A percentile compares a stretch with the other conserved stretches of the same genome.
These are phyloP conservation scores for Diacarnus erythraeanus DNA, from an alignment of 37 sponge, comb jelly and placozoan genomes.

Conservation along the genomic window DNA sequence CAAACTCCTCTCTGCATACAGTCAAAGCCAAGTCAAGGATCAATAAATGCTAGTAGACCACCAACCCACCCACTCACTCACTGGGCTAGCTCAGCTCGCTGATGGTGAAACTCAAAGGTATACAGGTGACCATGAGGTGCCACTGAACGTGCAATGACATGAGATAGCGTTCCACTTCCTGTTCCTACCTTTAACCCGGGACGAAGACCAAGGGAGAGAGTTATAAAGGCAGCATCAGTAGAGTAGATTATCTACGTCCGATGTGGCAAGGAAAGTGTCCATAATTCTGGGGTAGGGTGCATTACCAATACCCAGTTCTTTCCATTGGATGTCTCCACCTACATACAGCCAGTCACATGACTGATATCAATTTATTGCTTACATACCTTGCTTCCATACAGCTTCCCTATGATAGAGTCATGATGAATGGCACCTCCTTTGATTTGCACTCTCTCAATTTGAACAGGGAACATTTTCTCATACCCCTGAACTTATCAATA, in stretches of 20 bases:
- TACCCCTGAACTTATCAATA: constrained; percentile 29
- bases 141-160: constrained; percentile 84
- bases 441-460: constrained; percentile 61
- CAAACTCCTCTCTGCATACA: constrained; percentile 86
- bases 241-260: constrained; percentile 96
- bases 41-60: too few species aligned
- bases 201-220: constrained; percentile 73
- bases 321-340: constrained; percentile 83
- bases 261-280: constrained; percentile 94
- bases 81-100: constrained; percentile 79
- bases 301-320: constrained; percentile 72
- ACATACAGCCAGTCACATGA: too few species aligned
- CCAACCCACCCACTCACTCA: constrained; percentile 21
- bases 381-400: constrained; percentile 89
- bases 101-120: constrained; percentile 94
- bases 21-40: too few species aligned
- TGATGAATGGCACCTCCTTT: constrained; percentile 82
- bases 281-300: constrained; percentile 94
- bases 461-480: constrained; percentile 60
- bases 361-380: too few species aligned
- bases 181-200: constrained; percentile 94
- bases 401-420: constrained; percentile 78
- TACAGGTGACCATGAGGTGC: constrained; percentile 92
- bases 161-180: constrained; percentile 95
- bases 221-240: constrained; percentile 82